Evolutionary conservation across 2,113 vertebrate genomes (phyloP).

Genomic region (Malaclemys terrapin): DNA sequence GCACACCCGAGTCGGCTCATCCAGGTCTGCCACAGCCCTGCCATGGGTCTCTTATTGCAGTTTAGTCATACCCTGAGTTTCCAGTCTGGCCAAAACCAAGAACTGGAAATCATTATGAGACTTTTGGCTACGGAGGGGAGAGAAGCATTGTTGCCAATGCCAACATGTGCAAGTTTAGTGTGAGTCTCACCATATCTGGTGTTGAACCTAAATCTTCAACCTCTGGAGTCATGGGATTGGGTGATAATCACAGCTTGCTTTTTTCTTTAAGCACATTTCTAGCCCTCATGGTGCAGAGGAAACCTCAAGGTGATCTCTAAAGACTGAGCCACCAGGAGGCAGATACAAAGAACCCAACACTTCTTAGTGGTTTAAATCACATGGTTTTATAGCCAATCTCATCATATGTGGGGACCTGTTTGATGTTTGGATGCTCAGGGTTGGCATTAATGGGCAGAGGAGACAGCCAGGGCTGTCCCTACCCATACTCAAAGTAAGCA

Average conservation of each 20-base stretch:
- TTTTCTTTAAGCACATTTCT: neutral
- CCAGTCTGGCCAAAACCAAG: neutral
- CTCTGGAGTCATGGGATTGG: neutral
- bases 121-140: neutral
- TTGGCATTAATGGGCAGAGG: neutral
- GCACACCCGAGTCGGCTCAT: neutral
- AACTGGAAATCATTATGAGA: neutral
- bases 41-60: neutral
- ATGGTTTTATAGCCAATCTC: neutral
- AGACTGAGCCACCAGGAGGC: neutral
- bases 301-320: neutral
- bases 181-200: fast-evolving
- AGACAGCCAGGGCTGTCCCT: too few species aligned
- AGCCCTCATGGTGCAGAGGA: neutral
- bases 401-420: neutral
- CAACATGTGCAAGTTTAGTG: neutral
- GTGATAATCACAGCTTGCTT: fast-evolving
- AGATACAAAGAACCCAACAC: neutral
- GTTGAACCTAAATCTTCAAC: neutral
- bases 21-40: neutral
- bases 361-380: neutral
- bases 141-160: neutral
- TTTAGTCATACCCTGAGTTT: neutral
- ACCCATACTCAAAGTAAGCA: too few species aligned
- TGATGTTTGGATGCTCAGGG: neutral